These are phyloP conservation scores for Actenoides lindsayi DNA, from an alignment of 2,113 vertebrate genomes.

Conservation along the genomic window DNA sequence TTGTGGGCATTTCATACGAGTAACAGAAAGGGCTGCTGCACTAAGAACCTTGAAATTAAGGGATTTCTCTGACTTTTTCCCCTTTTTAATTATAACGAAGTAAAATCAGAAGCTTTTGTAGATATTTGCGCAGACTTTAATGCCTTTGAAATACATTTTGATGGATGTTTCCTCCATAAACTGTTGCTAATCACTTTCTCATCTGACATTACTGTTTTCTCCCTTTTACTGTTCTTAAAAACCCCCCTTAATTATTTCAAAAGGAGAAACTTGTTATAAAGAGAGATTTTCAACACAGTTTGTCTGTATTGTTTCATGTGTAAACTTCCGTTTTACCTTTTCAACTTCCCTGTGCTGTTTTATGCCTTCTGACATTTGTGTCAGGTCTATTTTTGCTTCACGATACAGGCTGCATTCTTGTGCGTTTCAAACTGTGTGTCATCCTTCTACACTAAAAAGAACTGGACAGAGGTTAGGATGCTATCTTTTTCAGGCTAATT, in stretches of 20 bases:
- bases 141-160: background rate
- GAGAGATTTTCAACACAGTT: background rate
- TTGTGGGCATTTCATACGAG: background rate
- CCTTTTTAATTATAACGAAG: background rate
- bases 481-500: conserved; percentile 42
- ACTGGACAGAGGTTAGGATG: conserved; percentile 27
- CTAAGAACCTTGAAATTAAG: background rate
- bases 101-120: background rate
- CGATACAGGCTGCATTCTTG: background rate
- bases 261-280: background rate
- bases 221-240: background rate
- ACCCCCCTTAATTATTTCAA: background rate
- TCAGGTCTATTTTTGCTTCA: conserved; percentile 30
- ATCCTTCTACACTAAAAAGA: background rate
- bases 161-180: background rate
- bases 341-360: background rate
- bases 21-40: background rate
- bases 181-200: background rate
- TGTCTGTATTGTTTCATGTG: conserved; percentile 11
- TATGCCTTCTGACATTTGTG: conserved; percentile 43
- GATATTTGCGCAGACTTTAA: background rate
- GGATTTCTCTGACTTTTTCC: background rate
- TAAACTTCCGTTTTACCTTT: conserved; percentile 48
- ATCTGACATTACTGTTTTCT: background rate
- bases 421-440: background rate